phyloP scores from a whole-genome alignment of 2,113 vertebrate genomes.

The Caranx melampygus region DNA sequence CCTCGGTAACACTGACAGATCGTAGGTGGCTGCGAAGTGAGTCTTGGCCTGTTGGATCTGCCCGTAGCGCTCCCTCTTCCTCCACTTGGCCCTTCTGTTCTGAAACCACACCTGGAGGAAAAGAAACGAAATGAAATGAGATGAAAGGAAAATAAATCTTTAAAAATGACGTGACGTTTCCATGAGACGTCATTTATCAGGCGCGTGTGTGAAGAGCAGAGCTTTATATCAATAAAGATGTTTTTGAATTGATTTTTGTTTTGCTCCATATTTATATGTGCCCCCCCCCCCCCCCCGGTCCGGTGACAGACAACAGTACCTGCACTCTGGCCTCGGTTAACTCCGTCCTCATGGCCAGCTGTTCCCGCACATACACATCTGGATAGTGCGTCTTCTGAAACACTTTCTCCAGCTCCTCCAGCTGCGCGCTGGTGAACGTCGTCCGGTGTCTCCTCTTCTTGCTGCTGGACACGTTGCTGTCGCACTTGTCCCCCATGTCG shows the following conservation, averaged over 20 bases:
- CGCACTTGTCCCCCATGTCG: constrained; percentile 93
- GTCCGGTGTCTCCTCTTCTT: constrained; percentile 97
- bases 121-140: neutral
- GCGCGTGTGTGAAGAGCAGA: too few relatives aligned
- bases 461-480: constrained; percentile 98
- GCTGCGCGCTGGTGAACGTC: constrained; percentile 96
- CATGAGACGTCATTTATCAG: too few relatives aligned
- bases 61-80: constrained; percentile 96
- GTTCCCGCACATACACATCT: constrained; percentile 98
- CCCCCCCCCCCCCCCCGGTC: too few relatives aligned
- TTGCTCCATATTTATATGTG: neutral
- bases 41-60: constrained; percentile 98
- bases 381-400: constrained; percentile 99
- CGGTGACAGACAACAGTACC: constrained; percentile 78
- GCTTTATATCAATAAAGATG: too few relatives aligned
- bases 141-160: neutral
- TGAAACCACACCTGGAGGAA: constrained; percentile 95
- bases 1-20: constrained; percentile 94
- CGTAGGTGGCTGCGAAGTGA: constrained; percentile 96
- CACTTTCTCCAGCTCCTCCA: constrained; percentile 98
- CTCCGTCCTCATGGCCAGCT: constrained; percentile 97
- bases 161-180: neutral
- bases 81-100: constrained; percentile 98
- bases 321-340: constrained; percentile 98
- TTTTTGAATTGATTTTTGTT: neutral